Conservation (phyloP, 2,113 vertebrate species). For the Tympanuchus pallidicinctus region DNA sequence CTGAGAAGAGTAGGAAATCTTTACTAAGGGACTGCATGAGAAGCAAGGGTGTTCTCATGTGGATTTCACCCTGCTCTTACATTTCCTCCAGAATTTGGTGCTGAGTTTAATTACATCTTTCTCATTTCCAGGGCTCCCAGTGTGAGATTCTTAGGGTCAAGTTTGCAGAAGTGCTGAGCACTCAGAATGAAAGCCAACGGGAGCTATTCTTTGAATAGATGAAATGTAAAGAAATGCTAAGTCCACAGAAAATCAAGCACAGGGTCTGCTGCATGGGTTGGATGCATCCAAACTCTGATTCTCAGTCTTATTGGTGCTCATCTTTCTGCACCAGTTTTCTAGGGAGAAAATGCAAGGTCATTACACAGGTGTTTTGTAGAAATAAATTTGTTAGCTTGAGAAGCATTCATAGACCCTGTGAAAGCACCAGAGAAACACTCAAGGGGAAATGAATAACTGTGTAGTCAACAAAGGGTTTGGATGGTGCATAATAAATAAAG, state of each 20-base stretch:
- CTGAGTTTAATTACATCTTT: constrained; percentile 6
- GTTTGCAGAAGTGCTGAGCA: constrained; percentile 13
- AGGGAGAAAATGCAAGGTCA: background rate
- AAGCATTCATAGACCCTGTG: background rate
- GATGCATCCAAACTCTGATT: background rate
- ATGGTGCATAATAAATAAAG: constrained; percentile 31
- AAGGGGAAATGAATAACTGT: constrained; percentile 29
- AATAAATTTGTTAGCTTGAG: background rate
- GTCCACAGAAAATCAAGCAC: background rate
- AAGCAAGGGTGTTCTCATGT: background rate
- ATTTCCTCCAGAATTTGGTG: background rate
- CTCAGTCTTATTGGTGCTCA: background rate
- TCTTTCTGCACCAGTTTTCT: background rate
- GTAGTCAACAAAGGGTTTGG: constrained; percentile 3
- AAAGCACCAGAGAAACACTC: background rate
- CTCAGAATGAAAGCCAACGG: background rate
- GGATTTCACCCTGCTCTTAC: background rate
- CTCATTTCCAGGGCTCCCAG: background rate
- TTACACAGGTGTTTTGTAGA: background rate
- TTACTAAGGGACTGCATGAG: background rate
- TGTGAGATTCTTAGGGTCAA: background rate
- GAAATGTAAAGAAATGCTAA: constrained; percentile 10
- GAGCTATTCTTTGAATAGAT: background rate
- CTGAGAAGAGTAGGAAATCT: background rate
- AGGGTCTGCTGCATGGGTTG: background rate